Evolutionary conservation across 2,797 vertebrate species (phyloP).

Genomic region (Thalassophryne amazonica): DNA sequence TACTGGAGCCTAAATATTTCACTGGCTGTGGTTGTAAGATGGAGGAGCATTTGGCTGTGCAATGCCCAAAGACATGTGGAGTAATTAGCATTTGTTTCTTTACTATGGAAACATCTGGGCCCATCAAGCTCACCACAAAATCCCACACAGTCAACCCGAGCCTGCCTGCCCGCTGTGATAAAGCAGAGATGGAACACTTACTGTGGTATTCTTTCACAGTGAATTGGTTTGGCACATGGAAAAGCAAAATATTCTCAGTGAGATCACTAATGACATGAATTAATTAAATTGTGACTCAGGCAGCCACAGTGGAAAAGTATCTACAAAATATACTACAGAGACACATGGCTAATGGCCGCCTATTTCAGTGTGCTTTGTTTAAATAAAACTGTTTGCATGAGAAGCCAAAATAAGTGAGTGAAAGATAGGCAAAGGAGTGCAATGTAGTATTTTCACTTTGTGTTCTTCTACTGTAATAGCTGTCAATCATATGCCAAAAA

Average conservation of each 20-base stretch:
- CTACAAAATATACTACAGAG: slow-evolving; percentile 44
- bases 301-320: slow-evolving; percentile 35
- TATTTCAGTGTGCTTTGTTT: slow-evolving; percentile 48
- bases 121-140: slow-evolving; percentile 61
- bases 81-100: slow-evolving; percentile 76
- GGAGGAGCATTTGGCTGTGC: slow-evolving; percentile 24
- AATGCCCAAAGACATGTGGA: slow-evolving; percentile 57
- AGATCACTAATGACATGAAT: too few relatives aligned
- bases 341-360: slow-evolving; percentile 25
- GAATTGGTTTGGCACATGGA: slow-evolving; percentile 16
- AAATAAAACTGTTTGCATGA: slow-evolving; percentile 53
- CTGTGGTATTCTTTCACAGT: slow-evolving; percentile 16
- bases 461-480: too few relatives aligned
- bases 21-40: too few relatives aligned
- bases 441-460: too few relatives aligned
- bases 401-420: too few relatives aligned
- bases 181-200: slow-evolving; percentile 38
- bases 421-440: too few relatives aligned
- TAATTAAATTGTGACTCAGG: slow-evolving; percentile 44
- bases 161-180: slow-evolving; percentile 50
- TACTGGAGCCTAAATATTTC: slow-evolving; percentile 6
- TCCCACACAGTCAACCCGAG: slow-evolving; percentile 63
- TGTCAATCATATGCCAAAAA: too few relatives aligned
- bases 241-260: slow-evolving; percentile 19
- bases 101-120: slow-evolving; percentile 75